Evolutionary conservation across 2,797 vertebrate species (phyloP), one percentile per base, ranked within the genome.

Genomic region (Phalanger gymnotis): DNA sequence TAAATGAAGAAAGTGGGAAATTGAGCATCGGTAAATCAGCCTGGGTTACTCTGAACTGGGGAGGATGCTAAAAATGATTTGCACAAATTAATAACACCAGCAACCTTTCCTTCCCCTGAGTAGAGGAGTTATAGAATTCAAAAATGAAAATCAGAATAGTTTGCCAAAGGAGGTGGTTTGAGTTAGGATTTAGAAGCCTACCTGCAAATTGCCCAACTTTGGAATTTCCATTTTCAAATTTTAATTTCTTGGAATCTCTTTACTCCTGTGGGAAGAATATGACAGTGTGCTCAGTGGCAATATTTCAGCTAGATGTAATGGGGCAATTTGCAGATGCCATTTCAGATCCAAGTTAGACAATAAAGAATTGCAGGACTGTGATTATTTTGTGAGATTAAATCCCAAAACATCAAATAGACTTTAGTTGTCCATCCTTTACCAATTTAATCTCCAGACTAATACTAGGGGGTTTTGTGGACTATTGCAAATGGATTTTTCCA

Each of bases 311-410:
- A 14, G 90, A 91, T 94, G 94, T 95, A 92, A 96, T 92, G 95
- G 95, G 94, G 90, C 87, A 93, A 96, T 95, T 96, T 97, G 94
- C 93, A 97, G 96, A 94, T 87, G 93, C 93, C 97, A 90, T 97
- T 97, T 94, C 94, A 93, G 94, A 96, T 97, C 96, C 92, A 95
- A 93, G 95, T 53, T 47, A 55, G 66, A 95, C 54, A 34, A 95
- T 30, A 61, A 47, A 91, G 92, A 90, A 91, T 0, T 1, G 61
- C 40, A 10, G 73, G 95, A 90, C 57, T 52, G 87, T 96, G 94
- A 96, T 97, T 94, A 95, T 96, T 92, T 95, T 91, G 51, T 95
- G 92, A 96, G 95, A 96, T 95, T 94, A 95, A 96, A 95, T 90
- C 91, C 90, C 92, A 92, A 90, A 96, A 93, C 66, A 90, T 91